Percentiles rank a stretch among this genome's conserved stretches.
phyloP scores from a whole-genome alignment of 2,113 vertebrate species.

The Australoheros scitulus region DNA sequence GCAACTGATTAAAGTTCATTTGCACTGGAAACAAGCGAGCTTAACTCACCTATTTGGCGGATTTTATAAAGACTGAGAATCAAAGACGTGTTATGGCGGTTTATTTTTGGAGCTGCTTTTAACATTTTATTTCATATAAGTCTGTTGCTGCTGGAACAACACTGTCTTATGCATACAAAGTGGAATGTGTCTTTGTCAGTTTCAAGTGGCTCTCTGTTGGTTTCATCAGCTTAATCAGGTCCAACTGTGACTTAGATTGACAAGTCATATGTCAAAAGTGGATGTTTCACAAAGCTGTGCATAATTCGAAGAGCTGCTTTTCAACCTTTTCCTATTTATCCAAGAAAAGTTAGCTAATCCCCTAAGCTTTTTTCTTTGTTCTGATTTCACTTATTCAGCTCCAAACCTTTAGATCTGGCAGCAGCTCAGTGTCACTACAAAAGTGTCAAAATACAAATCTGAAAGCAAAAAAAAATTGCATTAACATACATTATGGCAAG shows the following conservation, averaged over 20 bases:
- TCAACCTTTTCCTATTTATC: constrained; percentile 34
- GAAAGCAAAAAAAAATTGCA: not conserved
- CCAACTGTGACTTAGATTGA: constrained; percentile 48
- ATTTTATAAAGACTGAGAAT: constrained; percentile 18
- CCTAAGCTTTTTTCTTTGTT: constrained; percentile 9
- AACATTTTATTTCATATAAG: constrained; percentile 31
- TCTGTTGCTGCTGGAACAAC: constrained; percentile 43
- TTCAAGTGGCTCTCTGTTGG: constrained; percentile 56
- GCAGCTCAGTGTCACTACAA: constrained; percentile 3
- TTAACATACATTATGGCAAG: not conserved
- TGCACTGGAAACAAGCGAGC: constrained; percentile 32
- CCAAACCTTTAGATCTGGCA: not conserved
- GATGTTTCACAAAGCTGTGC: constrained; percentile 29
- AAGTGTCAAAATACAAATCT: not conserved
- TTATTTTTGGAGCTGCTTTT: constrained; percentile 38
- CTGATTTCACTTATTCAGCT: constrained; percentile 34
- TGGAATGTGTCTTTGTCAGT: constrained; percentile 44
- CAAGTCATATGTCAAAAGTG: constrained; percentile 40
- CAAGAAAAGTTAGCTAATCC: constrained; percentile 33
- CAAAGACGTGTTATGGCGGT: constrained; percentile 36
- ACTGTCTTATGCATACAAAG: constrained; percentile 33
- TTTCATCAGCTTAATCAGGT: constrained; percentile 57
- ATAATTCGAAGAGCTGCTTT: constrained; percentile 26
- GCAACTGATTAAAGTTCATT: constrained; percentile 40
- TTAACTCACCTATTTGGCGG: constrained; percentile 9